These are phyloP conservation scores for Neosalanx taihuensis DNA, from an alignment of 2,797 vertebrate genomes.

Conservation along the genomic window DNA sequence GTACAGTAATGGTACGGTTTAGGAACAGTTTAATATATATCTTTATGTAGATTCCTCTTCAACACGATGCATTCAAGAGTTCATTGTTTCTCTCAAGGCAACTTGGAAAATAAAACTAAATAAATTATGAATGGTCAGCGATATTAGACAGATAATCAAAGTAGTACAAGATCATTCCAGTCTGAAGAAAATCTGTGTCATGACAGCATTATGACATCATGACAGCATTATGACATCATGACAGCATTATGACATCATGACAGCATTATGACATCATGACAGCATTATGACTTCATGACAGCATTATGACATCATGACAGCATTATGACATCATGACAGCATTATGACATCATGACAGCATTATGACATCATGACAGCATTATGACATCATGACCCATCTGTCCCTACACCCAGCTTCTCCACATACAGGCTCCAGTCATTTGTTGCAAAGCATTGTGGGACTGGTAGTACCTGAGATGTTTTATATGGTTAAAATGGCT, in stretches of 20 bases:
- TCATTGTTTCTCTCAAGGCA: slow-evolving; percentile 67
- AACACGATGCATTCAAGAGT: slow-evolving; percentile 40
- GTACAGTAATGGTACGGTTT: slow-evolving; percentile 64
- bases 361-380: no score
- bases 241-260: no score
- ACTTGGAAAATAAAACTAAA: slow-evolving; percentile 47
- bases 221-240: no score
- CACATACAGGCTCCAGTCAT: background rate
- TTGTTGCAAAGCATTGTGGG: background rate
- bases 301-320: no score
- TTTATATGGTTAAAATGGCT: background rate
- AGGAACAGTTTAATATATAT: slow-evolving; percentile 9
- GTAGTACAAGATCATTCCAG: no score
- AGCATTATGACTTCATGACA: no score
- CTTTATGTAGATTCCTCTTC: slow-evolving; percentile 41
- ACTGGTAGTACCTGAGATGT: background rate
- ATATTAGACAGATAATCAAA: background rate
- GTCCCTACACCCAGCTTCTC: background rate
- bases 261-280: no score
- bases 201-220: no score
- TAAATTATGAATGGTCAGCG: background rate
- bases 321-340: no score
- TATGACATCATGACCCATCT: background rate
- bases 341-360: no score
- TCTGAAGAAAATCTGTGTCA: no score